phyloP scores from a whole-genome alignment of 2,888 invertebrate species.

The Limnephilus marmoratus region DNA sequence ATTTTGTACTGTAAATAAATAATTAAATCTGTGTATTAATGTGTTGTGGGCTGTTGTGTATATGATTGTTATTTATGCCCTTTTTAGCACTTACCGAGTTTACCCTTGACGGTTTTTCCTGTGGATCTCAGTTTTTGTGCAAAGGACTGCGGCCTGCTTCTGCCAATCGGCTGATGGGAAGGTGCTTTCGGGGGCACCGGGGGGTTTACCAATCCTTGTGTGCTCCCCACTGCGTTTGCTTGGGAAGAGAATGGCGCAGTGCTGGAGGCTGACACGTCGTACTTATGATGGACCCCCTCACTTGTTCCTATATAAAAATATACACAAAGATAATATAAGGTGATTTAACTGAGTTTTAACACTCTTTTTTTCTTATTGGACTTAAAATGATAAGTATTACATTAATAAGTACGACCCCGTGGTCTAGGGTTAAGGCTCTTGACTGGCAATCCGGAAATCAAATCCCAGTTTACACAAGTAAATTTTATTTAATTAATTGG shows the following conservation, averaged over 20 bases:
- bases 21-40: too few species aligned
- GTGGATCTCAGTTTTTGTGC: constrained; percentile 92
- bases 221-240: constrained; percentile 31
- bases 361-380: too few species aligned
- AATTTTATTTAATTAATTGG: too few species aligned
- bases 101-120: constrained; percentile 89
- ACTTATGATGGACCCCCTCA: constrained; percentile 42
- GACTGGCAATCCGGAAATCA: too few species aligned
- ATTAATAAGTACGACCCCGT: too few species aligned
- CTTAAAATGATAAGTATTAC: too few species aligned
- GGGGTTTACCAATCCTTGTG: constrained; percentile 27
- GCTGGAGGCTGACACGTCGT: constrained; percentile 44
- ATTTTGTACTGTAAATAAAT: too few species aligned
- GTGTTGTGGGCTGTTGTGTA: background rate
- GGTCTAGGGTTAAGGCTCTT: too few species aligned
- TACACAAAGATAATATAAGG: background rate
- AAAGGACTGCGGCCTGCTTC: constrained; percentile 88
- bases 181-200: constrained; percentile 51
- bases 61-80: background rate
- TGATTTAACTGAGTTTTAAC: background rate
- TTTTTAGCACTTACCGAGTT: constrained; percentile 71
- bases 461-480: too few species aligned
- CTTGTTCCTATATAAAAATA: constrained; percentile 17
- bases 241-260: constrained; percentile 56
- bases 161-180: constrained; percentile 66